Conservation (phyloP, 2,888 invertebrate species). For the Abscondita cerata region DNA sequence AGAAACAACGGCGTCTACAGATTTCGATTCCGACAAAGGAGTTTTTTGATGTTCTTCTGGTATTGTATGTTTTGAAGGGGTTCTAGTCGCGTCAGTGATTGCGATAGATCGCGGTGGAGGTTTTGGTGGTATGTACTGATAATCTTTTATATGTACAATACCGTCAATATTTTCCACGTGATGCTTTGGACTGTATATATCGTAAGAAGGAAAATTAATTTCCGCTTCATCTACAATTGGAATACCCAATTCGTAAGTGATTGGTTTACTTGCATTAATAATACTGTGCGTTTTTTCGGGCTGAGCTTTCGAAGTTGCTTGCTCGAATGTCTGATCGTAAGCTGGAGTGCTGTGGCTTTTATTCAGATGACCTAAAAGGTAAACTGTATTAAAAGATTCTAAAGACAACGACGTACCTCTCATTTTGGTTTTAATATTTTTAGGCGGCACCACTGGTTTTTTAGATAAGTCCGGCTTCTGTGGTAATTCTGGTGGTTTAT, state of each 20-base stretch:
- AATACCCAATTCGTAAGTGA: constrained; percentile 49
- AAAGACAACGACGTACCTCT: constrained; percentile 52
- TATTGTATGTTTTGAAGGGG: constrained; percentile 16
- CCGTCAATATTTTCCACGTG: neutral
- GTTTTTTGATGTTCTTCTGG: neutral
- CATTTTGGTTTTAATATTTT: constrained; percentile 48
- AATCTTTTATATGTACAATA: constrained; percentile 16
- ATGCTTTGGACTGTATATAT: neutral
- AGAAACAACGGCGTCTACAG: neutral
- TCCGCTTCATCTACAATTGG: constrained; percentile 42
- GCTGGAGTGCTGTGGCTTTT: constrained; percentile 86
- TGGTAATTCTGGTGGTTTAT: constrained; percentile 53
- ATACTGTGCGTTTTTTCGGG: neutral
- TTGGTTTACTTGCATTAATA: constrained; percentile 33
- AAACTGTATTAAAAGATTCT: constrained; percentile 3
- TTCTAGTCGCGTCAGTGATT: constrained; percentile 41
- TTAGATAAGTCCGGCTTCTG: constrained; percentile 45
- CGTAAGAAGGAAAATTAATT: neutral
- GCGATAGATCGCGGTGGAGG: constrained; percentile 49
- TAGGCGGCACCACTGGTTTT: constrained; percentile 54
- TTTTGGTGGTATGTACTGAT: constrained; percentile 54
- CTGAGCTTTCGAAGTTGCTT: constrained; percentile 4
- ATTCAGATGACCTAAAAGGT: constrained; percentile 65
- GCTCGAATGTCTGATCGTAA: constrained; percentile 63
- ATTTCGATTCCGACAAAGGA: neutral